Percentiles rank a stretch among this genome's conserved stretches.
These are phyloP conservation scores for Carapus acus DNA, from an alignment of 2,797 vertebrate species.

Conservation along the genomic window DNA sequence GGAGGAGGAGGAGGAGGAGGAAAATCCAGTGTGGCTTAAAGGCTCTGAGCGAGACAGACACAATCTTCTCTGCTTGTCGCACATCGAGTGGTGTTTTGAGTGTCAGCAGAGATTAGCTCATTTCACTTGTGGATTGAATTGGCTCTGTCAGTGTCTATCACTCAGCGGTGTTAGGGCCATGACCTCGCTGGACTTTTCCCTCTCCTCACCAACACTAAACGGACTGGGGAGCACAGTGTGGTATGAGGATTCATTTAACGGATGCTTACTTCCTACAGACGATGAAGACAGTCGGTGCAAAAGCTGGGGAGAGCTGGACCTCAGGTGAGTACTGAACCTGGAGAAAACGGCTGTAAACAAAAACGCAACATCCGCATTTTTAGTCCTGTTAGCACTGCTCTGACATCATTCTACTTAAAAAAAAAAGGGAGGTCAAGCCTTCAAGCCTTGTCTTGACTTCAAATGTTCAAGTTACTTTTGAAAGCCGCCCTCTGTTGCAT, in stretches of 20 bases:
- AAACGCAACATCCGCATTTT: too few species aligned
- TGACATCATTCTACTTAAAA: too few species aligned
- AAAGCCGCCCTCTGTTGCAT: not conserved
- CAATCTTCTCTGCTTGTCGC: too few species aligned
- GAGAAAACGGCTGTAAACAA: too few species aligned
- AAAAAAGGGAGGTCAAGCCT: too few species aligned
- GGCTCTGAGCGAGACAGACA: constrained; percentile 13
- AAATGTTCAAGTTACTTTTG: not conserved
- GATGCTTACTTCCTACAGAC: constrained; percentile 61
- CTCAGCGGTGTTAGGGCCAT: not conserved
- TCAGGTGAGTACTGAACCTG: constrained; percentile 69
- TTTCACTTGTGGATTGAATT: too few species aligned
- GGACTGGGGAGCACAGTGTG: constrained; percentile 36
- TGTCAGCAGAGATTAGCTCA: too few species aligned
- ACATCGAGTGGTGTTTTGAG: too few species aligned
- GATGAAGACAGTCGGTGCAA: constrained; percentile 55
- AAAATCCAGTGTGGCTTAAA: too few species aligned
- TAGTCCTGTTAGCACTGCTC: too few species aligned
- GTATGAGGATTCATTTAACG: constrained; percentile 20
- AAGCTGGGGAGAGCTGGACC: constrained; percentile 67
- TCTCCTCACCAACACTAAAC: not conserved
- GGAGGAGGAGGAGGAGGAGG: constrained; percentile 24
- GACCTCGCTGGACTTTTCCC: not conserved
- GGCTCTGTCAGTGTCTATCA: not conserved
- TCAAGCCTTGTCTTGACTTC: not conserved